Evolutionary conservation across 2,888 invertebrate genomes (phyloP).

Genomic region (Plebejus argus): DNA sequence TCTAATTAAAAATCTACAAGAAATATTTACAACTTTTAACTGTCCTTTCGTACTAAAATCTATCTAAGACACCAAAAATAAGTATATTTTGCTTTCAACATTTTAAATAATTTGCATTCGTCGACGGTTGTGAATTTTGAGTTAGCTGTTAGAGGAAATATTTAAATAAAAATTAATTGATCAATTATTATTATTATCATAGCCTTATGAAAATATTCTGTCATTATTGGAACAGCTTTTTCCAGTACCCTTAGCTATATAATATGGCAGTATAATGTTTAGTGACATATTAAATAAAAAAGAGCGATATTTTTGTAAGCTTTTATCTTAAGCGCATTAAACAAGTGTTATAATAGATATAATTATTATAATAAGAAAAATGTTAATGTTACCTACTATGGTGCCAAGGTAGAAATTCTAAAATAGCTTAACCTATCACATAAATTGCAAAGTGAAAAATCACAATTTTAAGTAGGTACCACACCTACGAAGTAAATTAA

Average conservation of each 20-base stretch:
- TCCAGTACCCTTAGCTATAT: neutral
- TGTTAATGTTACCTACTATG: neutral
- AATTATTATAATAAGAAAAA: neutral
- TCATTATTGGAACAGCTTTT: neutral
- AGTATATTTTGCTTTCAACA: neutral
- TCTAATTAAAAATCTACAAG: too few species aligned
- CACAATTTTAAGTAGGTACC: neutral
- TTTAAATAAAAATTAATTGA: neutral
- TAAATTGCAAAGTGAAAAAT: neutral
- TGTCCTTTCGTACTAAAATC: neutral
- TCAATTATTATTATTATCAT: neutral
- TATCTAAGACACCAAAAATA: neutral
- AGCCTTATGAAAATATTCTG: neutral
- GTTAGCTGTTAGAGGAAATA: neutral
- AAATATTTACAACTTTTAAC: neutral
- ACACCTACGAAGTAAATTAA: neutral
- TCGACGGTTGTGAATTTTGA: neutral
- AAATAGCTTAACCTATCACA: neutral
- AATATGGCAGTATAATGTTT: too few species aligned
- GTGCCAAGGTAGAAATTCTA: slow-evolving; percentile 3
- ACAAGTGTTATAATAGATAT: neutral
- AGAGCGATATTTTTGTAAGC: neutral
- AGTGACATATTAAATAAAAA: neutral
- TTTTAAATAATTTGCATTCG: neutral
- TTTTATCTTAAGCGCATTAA: neutral